Evolutionary conservation across 2,113 vertebrate species (phyloP), one percentile per base, ranked within the genome.

Genomic region (Jaculus jaculus): DNA sequence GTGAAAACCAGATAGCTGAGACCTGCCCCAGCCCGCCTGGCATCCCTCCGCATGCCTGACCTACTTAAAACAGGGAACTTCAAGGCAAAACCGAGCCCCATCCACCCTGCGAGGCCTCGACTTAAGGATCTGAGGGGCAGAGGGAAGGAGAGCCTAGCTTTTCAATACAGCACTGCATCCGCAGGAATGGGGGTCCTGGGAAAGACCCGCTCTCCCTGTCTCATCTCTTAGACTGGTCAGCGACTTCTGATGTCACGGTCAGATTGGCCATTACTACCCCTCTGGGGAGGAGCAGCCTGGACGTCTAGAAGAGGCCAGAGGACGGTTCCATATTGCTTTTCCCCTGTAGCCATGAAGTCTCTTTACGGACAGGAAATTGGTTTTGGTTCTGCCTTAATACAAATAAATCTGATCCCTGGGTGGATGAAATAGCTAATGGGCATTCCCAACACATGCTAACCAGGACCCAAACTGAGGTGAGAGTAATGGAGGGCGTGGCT

Each of bases 321-420:
- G 24, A 0, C 0, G 3, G 11, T 18, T 66, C 58, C 28, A 24
- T n/a, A 24, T 7, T 37, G 47, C 39, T 69, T 37, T 95, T 92
- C 73, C 18, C 32, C 84, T 30, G 85, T 8, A 42, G 51, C 61
- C 26, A 93, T 5, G 42, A 47, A 47, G 42, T 47, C 42, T 47
- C 42, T 47, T 47, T 47, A 47, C 42, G 42, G 42, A 47, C 42
- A 5, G 69, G 72, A 95, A 75, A 84, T n/a, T 37, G 51, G 72
- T 95, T 92, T 78, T 88, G 90, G 77, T 71, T 90, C 60, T 79
- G 34, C 74, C 81, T 93, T 87, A 83, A 60, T 63, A 18, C 87
- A 92, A 90, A 84, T 65, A 90, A 94, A 93, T 80, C 68, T 5
- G 74, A 72, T 24, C n/a, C 60, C 69, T 12, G 20, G 79, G 73